Evolutionary conservation across 2,888 invertebrate species (phyloP).

Genomic region (Malthinus seriepunctatus): DNA sequence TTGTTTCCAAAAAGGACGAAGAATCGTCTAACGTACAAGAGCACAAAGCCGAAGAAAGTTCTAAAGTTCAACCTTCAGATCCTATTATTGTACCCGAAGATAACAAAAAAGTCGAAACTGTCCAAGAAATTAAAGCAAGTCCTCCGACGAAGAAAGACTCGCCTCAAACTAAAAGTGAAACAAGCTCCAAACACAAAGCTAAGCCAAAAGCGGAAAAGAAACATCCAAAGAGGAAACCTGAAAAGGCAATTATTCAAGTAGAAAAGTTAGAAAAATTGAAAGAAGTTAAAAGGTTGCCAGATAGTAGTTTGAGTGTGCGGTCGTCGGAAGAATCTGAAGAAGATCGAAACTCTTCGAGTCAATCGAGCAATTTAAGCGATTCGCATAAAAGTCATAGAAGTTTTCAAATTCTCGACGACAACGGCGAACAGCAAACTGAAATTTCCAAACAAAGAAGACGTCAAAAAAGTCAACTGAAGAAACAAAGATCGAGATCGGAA

Average conservation of each 20-base stretch:
- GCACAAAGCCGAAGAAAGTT: neutral
- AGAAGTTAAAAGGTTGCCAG: conserved; percentile 14
- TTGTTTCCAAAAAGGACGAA: neutral
- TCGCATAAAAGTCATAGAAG: conserved; percentile 46
- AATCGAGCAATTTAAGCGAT: conserved; percentile 27
- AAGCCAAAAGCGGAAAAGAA: neutral
- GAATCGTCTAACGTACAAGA: neutral
- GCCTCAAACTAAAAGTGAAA: neutral
- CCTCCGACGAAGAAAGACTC: neutral
- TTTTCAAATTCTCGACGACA: conserved; percentile 48
- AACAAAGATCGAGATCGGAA: conserved; percentile 42
- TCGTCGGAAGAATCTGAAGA: conserved; percentile 31
- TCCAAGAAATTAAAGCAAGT: neutral
- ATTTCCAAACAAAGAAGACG: neutral
- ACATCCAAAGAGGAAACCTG: neutral
- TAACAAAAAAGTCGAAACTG: neutral
- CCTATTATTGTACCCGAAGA: neutral
- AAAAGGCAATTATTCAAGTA: neutral
- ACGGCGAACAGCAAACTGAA: neutral
- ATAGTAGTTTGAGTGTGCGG: conserved; percentile 22
- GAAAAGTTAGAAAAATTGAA: neutral
- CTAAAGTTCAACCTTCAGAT: neutral
- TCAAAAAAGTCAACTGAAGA: conserved; percentile 7
- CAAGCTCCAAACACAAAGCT: neutral
- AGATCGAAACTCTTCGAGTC: conserved; percentile 31